A percentile compares a stretch with the other conserved stretches of the same genome.
Conservation (phyloP, 2,113 vertebrate species). For the Pelecanoides urinatrix region DNA sequence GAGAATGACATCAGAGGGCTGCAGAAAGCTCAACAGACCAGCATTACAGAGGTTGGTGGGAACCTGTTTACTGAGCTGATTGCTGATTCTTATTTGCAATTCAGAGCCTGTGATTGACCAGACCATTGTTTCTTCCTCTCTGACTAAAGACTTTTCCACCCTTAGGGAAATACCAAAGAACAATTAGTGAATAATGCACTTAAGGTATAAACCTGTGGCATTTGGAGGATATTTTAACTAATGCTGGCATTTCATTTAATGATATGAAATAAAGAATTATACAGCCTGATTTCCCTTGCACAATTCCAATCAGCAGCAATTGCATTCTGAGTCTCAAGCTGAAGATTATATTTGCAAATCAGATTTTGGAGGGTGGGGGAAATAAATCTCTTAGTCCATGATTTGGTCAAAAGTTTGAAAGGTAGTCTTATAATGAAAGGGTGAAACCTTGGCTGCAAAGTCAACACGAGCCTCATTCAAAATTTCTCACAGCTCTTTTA, state of each 20-base stretch:
- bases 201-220: background rate
- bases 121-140: slow-evolving; percentile 14
- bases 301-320: background rate
- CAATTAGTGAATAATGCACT: background rate
- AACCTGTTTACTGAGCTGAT: background rate
- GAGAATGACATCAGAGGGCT: background rate
- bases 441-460: slow-evolving; percentile 19
- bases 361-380: background rate
- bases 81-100: slow-evolving; percentile 31
- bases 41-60: background rate
- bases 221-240: background rate
- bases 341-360: slow-evolving; percentile 19
- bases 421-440: background rate
- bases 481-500: slow-evolving; percentile 53
- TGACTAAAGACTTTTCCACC: background rate
- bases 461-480: background rate
- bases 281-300: background rate
- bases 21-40: background rate
- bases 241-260: slow-evolving; percentile 16
- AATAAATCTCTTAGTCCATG: background rate
- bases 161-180: slow-evolving; percentile 17
- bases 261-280: background rate
- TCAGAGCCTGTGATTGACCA: slow-evolving; percentile 37
- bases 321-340: background rate
- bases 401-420: slow-evolving; percentile 34